A percentile compares a stretch with the other conserved stretches of the same genome.
phyloP scores from a whole-genome alignment of 2,888 invertebrate genomes.

The Chrysomela aeneicollis region DNA sequence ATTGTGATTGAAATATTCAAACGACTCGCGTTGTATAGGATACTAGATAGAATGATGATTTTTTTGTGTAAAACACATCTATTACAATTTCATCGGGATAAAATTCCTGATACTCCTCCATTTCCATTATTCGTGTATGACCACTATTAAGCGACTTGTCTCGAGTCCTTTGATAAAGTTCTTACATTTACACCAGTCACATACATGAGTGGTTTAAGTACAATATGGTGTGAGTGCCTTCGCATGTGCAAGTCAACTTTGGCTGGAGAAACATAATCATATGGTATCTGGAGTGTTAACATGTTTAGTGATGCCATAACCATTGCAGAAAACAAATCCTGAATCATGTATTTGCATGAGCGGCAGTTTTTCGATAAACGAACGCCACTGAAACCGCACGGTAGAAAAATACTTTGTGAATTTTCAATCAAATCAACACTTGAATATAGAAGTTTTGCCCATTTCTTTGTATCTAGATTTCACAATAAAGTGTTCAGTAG shows the following conservation, averaged over 20 bases:
- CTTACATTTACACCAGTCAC: conserved; percentile 8
- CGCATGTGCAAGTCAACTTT: conserved; percentile 30
- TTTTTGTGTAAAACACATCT: too few species aligned
- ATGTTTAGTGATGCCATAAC: conserved; percentile 20
- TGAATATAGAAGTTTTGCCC: too few species aligned
- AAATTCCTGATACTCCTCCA: neutral
- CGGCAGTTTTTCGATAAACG: neutral
- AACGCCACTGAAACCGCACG: neutral
- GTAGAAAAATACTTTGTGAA: too few species aligned
- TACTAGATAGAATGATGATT: too few species aligned
- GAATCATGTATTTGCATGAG: neutral
- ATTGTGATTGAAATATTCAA: too few species aligned
- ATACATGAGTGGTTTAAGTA: conserved; percentile 10
- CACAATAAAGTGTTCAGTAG: too few species aligned
- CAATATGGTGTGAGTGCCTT: conserved; percentile 25
- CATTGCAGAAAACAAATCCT: conserved; percentile 19
- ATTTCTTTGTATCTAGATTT: too few species aligned
- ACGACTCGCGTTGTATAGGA: too few species aligned
- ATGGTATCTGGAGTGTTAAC: conserved; percentile 24
- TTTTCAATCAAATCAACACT: too few species aligned
- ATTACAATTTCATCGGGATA: neutral
- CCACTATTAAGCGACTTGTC: conserved; percentile 10
- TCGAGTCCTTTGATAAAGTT: conserved; percentile 12
- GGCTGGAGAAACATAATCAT: conserved; percentile 18
- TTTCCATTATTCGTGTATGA: conserved; percentile 10